Conservation (phyloP, 2,113 vertebrate species). For the Camelus dromedarius region DNA sequence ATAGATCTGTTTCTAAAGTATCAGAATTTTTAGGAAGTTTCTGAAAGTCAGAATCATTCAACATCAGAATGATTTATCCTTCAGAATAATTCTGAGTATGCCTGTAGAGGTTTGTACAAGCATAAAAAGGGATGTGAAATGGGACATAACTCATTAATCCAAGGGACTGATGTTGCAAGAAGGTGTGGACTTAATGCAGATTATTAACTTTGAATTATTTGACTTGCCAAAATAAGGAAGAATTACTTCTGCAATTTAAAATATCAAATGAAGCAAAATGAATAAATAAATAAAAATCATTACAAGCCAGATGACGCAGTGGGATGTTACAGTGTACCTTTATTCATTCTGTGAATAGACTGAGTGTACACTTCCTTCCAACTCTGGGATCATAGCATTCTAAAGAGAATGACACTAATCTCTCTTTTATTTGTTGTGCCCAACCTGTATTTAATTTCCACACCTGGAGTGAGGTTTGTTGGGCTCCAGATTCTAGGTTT, state of each 20-base stretch:
- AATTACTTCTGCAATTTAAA: neutral
- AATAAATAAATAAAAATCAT: neutral
- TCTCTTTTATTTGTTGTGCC: neutral
- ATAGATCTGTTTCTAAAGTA: neutral
- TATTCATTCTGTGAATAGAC: neutral
- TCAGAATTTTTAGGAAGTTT: conserved; percentile 3
- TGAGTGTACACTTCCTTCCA: neutral
- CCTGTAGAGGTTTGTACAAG: neutral
- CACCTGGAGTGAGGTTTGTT: neutral
- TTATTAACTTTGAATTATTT: conserved; percentile 30
- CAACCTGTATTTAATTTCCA: neutral
- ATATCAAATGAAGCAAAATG: neutral
- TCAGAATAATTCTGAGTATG: conserved; percentile 7
- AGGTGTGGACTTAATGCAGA: neutral
- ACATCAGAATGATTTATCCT: neutral
- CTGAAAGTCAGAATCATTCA: neutral
- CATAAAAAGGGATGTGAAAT: neutral
- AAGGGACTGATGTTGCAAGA: neutral
- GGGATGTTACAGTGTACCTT: neutral
- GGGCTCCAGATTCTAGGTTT: neutral
- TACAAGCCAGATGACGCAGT: neutral
- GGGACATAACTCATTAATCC: neutral
- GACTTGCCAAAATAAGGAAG: neutral
- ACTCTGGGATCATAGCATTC: neutral
- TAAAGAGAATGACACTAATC: neutral